These are phyloP conservation scores for Trichonephila inaurata DNA, from an alignment of 1,140 invertebrate species.

Conservation along the genomic window DNA sequence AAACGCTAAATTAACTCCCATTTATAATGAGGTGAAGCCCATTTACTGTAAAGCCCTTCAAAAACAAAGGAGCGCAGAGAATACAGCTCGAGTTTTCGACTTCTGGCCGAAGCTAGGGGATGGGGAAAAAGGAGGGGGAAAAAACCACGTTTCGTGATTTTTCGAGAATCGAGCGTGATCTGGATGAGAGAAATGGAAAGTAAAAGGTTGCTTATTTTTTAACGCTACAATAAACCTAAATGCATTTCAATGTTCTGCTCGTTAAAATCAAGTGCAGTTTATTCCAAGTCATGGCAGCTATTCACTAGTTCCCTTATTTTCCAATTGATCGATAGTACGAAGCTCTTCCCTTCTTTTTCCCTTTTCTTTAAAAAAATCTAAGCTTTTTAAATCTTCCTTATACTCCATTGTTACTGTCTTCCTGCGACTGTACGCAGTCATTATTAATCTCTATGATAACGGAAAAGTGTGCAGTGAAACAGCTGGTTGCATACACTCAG, in stretches of 20 bases:
- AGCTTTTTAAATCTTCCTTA: slow-evolving; percentile 33
- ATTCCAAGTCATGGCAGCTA: slow-evolving; percentile 57
- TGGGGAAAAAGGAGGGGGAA: slow-evolving; percentile 6
- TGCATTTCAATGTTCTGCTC: slow-evolving; percentile 71
- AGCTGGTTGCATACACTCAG: slow-evolving; percentile 23
- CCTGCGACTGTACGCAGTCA: slow-evolving; percentile 1
- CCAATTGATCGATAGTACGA: slow-evolving; percentile 1
- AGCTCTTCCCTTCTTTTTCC: slow-evolving; percentile 12
- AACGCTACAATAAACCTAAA: slow-evolving; percentile 75
- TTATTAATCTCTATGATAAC: slow-evolving; percentile 55
- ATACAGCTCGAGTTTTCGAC: not conserved
- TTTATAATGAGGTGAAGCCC: slow-evolving; percentile 71
- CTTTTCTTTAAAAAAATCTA: slow-evolving; percentile 35
- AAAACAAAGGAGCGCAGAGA: slow-evolving; percentile 62
- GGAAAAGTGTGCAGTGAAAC: slow-evolving; percentile 41
- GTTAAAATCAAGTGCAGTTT: slow-evolving; percentile 75
- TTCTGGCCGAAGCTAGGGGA: not conserved
- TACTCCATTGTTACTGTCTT: slow-evolving; percentile 28
- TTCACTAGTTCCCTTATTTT: slow-evolving; percentile 53
- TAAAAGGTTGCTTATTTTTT: slow-evolving; percentile 76
- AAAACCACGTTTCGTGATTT: slow-evolving; percentile 48
- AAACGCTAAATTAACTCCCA: slow-evolving; percentile 73
- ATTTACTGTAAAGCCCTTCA: slow-evolving; percentile 61
- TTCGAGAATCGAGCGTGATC: slow-evolving; percentile 56
- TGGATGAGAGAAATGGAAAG: slow-evolving; percentile 66